A percentile compares a stretch with the other conserved stretches of the same genome.
These are phyloP conservation scores for Drosophila albomicans DNA, from an alignment of 1,140 invertebrate genomes.

Conservation along the genomic window DNA sequence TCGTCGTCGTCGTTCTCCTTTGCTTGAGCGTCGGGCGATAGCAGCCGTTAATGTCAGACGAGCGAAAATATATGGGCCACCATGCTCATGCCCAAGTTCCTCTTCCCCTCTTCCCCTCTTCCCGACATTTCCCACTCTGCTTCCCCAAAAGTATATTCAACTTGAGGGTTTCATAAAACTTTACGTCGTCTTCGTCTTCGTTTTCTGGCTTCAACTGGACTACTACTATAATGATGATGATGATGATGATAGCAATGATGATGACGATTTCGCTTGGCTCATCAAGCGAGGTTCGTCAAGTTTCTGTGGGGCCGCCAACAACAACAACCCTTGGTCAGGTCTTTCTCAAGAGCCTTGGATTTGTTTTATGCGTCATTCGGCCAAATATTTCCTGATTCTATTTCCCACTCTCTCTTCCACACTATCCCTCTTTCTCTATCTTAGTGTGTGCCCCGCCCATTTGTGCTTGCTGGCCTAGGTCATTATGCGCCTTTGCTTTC, in stretches of 20 bases:
- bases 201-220: conserved; percentile 32
- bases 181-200: conserved; percentile 55
- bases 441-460: not conserved
- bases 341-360: conserved; percentile 53
- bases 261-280: conserved; percentile 55
- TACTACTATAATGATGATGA: conserved; percentile 49
- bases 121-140: not conserved
- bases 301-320: conserved; percentile 42
- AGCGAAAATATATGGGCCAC: conserved; percentile 81
- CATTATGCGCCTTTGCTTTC: conserved; percentile 62
- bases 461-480: conserved; percentile 59
- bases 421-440: not conserved
- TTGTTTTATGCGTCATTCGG: conserved; percentile 77
- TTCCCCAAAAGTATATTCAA: conserved; percentile 57
- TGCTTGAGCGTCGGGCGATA: conserved; percentile 69
- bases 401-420: not conserved
- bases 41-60: conserved; percentile 84
- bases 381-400: conserved; percentile 70
- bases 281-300: conserved; percentile 72
- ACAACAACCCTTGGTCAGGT: conserved; percentile 47
- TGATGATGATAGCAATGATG: conserved; percentile 62
- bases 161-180: conserved; percentile 66
- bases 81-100: conserved; percentile 9
- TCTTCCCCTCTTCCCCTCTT: not conserved
- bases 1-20: conserved; percentile 23